A percentile compares a stretch with the other conserved stretches of the same genome.
These are phyloP conservation scores for Nycticryphes semicollaris DNA, from an alignment of 2,113 vertebrate genomes.

Conservation along the genomic window DNA sequence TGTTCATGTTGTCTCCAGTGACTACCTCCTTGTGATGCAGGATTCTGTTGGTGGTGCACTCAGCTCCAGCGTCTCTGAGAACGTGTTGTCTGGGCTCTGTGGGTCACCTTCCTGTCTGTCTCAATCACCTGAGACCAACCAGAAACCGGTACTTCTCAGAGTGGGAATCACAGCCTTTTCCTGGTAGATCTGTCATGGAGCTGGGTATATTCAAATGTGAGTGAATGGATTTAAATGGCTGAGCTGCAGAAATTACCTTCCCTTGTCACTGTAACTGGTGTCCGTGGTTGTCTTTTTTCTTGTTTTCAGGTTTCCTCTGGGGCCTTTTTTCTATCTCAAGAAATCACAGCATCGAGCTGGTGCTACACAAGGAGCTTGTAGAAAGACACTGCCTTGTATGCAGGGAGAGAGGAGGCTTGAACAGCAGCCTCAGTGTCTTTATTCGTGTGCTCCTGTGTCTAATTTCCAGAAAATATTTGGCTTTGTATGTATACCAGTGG, in stretches of 20 bases:
- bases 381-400: not conserved
- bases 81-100: not conserved
- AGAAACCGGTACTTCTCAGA: not conserved
- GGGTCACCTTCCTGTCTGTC: not conserved
- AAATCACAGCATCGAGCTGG: not conserved
- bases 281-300: not conserved
- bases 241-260: not conserved
- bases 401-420: not conserved
- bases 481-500: not conserved
- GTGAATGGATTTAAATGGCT: not conserved
- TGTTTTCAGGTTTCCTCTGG: not conserved
- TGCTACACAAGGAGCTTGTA: not conserved
- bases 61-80: not conserved
- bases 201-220: not conserved
- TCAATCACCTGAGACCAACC: not conserved
- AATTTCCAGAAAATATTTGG: not conserved
- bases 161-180: not conserved
- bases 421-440: not conserved
- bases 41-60: not conserved
- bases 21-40: not conserved
- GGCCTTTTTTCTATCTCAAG: not conserved
- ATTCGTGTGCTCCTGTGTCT: not conserved
- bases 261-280: not conserved
- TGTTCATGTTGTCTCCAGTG: not conserved
- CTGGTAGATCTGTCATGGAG: not conserved